phyloP scores from a whole-genome alignment of 2,113 vertebrate species.

The Dasypus novemcinctus region DNA sequence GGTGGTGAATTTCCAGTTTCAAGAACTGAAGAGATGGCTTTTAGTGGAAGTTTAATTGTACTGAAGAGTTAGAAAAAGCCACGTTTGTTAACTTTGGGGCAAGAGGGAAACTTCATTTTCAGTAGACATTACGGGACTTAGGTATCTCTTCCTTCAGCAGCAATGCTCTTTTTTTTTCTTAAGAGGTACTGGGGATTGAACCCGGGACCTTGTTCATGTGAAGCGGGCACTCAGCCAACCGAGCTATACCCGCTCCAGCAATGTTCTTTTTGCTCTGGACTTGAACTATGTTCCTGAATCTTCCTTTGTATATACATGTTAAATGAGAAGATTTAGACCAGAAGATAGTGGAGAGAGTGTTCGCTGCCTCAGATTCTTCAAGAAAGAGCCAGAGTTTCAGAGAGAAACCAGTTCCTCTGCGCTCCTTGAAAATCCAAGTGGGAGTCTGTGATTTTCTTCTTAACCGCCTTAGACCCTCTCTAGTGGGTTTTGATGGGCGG shows the following conservation, averaged over 20 bases:
- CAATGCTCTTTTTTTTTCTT: not conserved
- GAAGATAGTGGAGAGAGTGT: not conserved
- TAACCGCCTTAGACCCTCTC: not conserved
- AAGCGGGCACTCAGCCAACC: no score
- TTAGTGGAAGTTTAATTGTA: slow-evolving; percentile 27
- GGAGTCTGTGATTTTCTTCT: not conserved
- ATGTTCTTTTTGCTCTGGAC: not conserved
- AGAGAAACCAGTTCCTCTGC: not conserved
- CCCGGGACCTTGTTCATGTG: no score
- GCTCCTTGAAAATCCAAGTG: not conserved
- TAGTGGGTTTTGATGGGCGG: fast-evolving
- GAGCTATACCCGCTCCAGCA: not conserved
- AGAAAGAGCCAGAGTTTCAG: not conserved
- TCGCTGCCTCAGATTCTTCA: not conserved
- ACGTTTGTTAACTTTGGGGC: not conserved
- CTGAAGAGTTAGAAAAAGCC: slow-evolving; percentile 29
- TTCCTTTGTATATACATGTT: not conserved
- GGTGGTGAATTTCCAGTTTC: slow-evolving; percentile 57
- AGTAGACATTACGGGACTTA: not conserved
- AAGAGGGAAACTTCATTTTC: not conserved
- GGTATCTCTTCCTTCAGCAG: not conserved
- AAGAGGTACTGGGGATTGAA: no score
- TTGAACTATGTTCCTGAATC: not conserved
- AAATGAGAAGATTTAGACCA: not conserved
- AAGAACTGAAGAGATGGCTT: not conserved